Evolutionary conservation across 2,797 vertebrate species (phyloP), one percentile per base, ranked within the genome.

Genomic region (Zalophus californianus): DNA sequence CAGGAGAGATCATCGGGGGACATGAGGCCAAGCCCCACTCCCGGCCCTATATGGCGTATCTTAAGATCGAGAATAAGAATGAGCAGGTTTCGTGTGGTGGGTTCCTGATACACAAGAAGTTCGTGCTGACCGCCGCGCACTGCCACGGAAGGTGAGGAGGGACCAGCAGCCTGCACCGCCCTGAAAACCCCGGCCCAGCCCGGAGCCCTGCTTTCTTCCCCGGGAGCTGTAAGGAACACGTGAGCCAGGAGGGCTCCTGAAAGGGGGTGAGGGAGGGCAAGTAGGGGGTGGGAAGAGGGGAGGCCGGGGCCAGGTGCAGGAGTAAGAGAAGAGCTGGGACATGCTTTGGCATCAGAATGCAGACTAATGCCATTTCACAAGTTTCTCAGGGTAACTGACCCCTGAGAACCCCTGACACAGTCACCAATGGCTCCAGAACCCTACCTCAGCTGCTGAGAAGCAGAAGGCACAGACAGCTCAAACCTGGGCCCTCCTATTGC

Each of bases 51-150:
- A 98, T 98, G 98, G 98, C 96, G 0, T 94, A 4, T 56, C 62
- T 98, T 73, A 0, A 5, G 2, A 12, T 10, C 27, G 0, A 0
- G 10, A 0, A 7, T 1, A 0, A 2, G 0, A 0, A 0, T 0
- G 0, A 0, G 1, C 0, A 0, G 1, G 0, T 0, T 0, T 4
- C 0, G 0, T 98, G 97, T 2, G 96, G 97, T 0, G 95, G 97
- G 23, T 92, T 97, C 89, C 96, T 98, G 66, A 68, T 98, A 27
- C 7, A 15, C 41, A 7, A 95, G 5, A 80, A 98, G 68, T 96
- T 98, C 5, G 97, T 98, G 75, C 68, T 98, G 89, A 98, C 98
- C 0, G 98, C 97, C 0, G 97, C 98, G 41, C 98, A 98, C 91
- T 98, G 97, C 16, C 0, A 0, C 0, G 89, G 93, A 20, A 62